phyloP scores from a whole-genome alignment of 2,113 vertebrate species.

The Pluvialis apricaria region DNA sequence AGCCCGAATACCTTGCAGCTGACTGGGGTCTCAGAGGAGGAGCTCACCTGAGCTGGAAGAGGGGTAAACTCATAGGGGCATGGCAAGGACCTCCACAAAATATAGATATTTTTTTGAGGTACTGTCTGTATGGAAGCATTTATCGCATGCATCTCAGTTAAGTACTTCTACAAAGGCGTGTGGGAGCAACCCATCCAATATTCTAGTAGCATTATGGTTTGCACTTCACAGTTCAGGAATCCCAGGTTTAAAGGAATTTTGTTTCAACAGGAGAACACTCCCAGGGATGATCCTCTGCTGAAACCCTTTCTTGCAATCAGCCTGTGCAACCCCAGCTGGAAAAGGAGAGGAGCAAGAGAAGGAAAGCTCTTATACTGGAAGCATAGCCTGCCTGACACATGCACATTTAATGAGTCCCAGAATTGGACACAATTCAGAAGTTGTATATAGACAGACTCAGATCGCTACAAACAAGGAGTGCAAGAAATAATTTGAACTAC shows the following conservation, averaged over 20 bases:
- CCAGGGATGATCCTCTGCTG: background rate
- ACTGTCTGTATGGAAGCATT: background rate
- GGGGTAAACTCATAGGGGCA: background rate
- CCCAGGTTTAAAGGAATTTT: background rate
- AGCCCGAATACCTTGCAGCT: background rate
- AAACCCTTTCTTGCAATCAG: background rate
- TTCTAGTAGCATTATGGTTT: accelerated
- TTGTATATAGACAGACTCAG: background rate
- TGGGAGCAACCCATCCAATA: background rate
- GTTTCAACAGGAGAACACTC: background rate
- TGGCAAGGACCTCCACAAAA: background rate
- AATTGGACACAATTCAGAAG: background rate
- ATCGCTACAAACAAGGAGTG: background rate
- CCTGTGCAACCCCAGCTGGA: background rate
- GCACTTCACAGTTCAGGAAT: background rate
- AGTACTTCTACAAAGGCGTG: background rate
- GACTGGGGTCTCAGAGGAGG: background rate
- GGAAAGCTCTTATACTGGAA: background rate
- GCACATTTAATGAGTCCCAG: background rate
- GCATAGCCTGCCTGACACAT: background rate
- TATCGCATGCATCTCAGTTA: accelerated
- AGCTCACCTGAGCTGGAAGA: background rate
- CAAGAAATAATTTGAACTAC: background rate
- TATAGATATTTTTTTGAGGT: accelerated
- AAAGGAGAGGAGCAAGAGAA: background rate